These are phyloP conservation scores for Forbesichthys papilliferus DNA, from an alignment of 2,113 vertebrate species.

Conservation along the genomic window DNA sequence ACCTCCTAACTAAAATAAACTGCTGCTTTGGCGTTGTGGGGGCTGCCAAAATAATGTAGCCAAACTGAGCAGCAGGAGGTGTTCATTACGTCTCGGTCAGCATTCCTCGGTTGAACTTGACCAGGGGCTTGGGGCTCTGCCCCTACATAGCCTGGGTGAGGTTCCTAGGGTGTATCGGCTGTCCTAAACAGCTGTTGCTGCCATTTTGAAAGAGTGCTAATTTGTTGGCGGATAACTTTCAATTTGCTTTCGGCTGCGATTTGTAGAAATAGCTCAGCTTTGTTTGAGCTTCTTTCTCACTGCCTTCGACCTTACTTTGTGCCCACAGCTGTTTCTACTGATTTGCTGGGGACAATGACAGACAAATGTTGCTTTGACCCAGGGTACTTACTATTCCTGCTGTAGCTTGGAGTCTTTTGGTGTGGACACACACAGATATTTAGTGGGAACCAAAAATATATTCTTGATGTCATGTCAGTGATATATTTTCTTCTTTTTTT, in stretches of 20 bases:
- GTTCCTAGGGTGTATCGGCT: slow-evolving; percentile 64
- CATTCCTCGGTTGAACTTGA: slow-evolving; percentile 55
- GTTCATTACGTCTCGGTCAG: slow-evolving; percentile 64
- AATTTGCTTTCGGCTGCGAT: slow-evolving; percentile 32
- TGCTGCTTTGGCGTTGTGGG: slow-evolving; percentile 14
- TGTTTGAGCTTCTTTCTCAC: slow-evolving; percentile 6
- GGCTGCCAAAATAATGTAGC: neutral
- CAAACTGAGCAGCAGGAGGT: slow-evolving; percentile 18
- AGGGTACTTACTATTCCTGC: slow-evolving; percentile 4
- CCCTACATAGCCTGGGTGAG: slow-evolving; percentile 65
- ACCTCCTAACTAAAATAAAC: neutral
- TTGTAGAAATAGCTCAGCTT: slow-evolving; percentile 43
- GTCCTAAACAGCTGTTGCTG: slow-evolving; percentile 55
- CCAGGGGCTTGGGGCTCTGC: slow-evolving; percentile 8
- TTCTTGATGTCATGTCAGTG: neutral
- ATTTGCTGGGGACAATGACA: slow-evolving; percentile 35
- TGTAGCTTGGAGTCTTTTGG: neutral
- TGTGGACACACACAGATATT: neutral
- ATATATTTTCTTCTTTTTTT: neutral
- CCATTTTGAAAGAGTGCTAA: slow-evolving; percentile 51
- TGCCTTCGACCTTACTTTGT: slow-evolving; percentile 11
- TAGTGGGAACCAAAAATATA: neutral
- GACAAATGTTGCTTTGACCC: slow-evolving; percentile 12
- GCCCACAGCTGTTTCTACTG: slow-evolving; percentile 51
- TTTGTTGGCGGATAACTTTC: slow-evolving; percentile 61